These are phyloP conservation scores for Trachelus troglodyta DNA, from an alignment of 2,888 invertebrate species.

Conservation along the genomic window DNA sequence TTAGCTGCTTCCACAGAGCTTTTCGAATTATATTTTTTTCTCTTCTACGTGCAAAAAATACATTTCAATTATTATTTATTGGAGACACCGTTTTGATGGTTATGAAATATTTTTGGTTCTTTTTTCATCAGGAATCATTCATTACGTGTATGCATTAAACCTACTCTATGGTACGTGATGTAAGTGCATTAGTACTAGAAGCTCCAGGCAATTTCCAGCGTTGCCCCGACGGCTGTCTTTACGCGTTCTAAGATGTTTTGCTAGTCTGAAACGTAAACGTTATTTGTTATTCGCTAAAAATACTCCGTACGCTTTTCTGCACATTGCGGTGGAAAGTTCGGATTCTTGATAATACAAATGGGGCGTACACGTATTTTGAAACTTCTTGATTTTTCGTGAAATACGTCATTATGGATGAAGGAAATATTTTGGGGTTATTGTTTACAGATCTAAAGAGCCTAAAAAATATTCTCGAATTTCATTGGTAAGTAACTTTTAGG, in stretches of 20 bases:
- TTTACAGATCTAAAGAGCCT: neutral
- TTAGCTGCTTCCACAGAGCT: slow-evolving; percentile 22
- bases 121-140: neutral
- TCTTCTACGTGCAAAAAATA: neutral
- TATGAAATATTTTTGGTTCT: neutral
- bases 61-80: neutral
- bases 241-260: slow-evolving; percentile 83
- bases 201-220: slow-evolving; percentile 86
- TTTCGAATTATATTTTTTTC: neutral
- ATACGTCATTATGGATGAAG: neutral
- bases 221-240: slow-evolving; percentile 88
- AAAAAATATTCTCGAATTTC: neutral
- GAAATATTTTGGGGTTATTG: neutral
- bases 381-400: neutral
- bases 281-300: neutral
- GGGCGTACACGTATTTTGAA: neutral
- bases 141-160: slow-evolving; percentile 18
- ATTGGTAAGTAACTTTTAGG: neutral
- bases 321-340: neutral
- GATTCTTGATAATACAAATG: neutral
- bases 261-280: slow-evolving; percentile 72
- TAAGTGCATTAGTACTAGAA: slow-evolving; percentile 83
- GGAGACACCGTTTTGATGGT: neutral
- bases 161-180: slow-evolving; percentile 86
- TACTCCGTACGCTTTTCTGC: neutral